Base-by-base conservation (phyloP, 2,113 vertebrate species). In the Rousettus leschenaultii region DNA sequence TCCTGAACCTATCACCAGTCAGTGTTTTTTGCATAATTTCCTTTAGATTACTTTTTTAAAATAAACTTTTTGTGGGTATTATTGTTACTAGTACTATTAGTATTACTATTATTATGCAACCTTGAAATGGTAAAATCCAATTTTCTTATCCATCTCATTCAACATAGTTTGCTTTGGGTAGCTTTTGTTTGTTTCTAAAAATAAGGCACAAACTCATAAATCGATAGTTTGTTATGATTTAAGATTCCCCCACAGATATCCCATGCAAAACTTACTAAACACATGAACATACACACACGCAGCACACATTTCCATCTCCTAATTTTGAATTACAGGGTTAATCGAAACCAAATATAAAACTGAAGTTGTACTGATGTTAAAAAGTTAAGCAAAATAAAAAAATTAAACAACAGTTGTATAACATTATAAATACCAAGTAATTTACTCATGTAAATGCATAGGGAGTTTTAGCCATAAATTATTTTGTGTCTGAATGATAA, bases 381-480 rank as follows among this genome's bases (percentile, higher is more conserved):
- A 80, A 93, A 93, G 83, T 94, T 94, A 96, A 97, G 74, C 24
- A 86, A 95, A 96, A 82, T 53, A 94, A 96, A 86, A 40, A 78
- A 45, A 95, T 74, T 79, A 96, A 70, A 33, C 33, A 87, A 90
- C 35, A 89, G 93, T 96, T 63, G 77, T 48, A 89, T 82, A 57
- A 40, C 88, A 38, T 95, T 84, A 66, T 40, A 95, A 96, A 94
- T 86, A 97, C 93, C 91, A 95, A 96, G 51, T 97, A 61, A 94
- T 91, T 96, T 93, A 89, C 74, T 89, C 55, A 71, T 89, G 45
- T 28, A 94, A 89, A 96, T 68, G 28, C 75, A 87, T 4, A 91
- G 45, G 48, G 74, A 97, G 53, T 95, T 89, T 51, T 6, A 96
- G 74, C 14, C 83, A 94, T 97, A 96, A 95, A 94, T 96, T 89